Base-by-base conservation (phyloP, 2,797 vertebrate genomes). In the Anguilla marmorata region DNA sequence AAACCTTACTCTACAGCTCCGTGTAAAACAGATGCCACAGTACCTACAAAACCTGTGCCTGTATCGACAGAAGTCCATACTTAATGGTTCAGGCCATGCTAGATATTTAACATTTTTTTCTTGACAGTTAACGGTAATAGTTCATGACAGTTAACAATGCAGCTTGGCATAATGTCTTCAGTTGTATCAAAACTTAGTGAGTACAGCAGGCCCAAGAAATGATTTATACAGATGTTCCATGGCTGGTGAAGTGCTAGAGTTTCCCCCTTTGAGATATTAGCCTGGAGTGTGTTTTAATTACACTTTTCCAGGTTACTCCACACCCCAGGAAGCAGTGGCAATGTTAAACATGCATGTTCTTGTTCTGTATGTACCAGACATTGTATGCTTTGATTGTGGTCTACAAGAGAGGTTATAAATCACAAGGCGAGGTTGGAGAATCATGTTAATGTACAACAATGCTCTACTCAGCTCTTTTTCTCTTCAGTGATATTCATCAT, bases 211-310 rank as follows among this genome's bases (percentile, higher is more conserved):
- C 24, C 52, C 52, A 30, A 24, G 76, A 19, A 45, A 56, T 76
- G 76, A 89, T 89, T 88, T 89, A 86, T 56, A 24, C 21, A 27
- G 21, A 63, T 86, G 76, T 87, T 82, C 41, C 33, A 56, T 87
- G 86, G 63, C 76, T 48, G 50, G 33, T 76, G 33, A 37, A 1
- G 54, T 90, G 88, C 66, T 11, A 86, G 76, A 37, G 86, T 90
- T 92, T 93, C 54, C 79, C 89, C 89, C 85, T 74, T 88, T 86
- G 52, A 90, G 87, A 84, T 89, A 87, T 91, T 54, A 86, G 89
- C 89, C 87, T 90, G 90, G 90, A 93, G 91, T 89, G 88, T 90
- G 91, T 93, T 90, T 86, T 93, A 91, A 95, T 96, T 90, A 1
- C 93, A 89, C 90, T 91, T 90, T 90, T 94, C 93, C 90, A 74